phyloP scores from a whole-genome alignment of 1,140 invertebrate species.

The Sycobia sp. region DNA sequence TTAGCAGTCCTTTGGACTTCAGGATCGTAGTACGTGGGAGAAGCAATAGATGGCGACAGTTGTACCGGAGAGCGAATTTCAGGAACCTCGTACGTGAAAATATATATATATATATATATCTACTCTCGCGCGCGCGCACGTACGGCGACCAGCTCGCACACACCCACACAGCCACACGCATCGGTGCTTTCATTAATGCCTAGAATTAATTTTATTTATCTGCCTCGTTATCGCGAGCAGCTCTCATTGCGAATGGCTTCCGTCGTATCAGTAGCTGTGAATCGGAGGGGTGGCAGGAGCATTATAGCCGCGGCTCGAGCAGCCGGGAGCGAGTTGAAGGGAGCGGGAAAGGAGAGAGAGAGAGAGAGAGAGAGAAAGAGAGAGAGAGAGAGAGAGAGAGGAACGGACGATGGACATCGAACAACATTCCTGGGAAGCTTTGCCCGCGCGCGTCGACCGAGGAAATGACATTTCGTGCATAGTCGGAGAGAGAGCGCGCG shows the following conservation, averaged over 20 bases:
- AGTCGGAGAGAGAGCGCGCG: not conserved
- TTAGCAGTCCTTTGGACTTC: no score
- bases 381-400: no score
- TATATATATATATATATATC: no score
- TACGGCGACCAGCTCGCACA: not conserved
- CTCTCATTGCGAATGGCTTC: not conserved
- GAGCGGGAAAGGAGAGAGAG: no score
- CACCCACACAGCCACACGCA: not conserved
- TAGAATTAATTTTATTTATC: constrained; percentile 22
- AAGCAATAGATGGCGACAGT: constrained; percentile 11
- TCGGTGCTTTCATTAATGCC: not conserved
- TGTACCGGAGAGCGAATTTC: not conserved
- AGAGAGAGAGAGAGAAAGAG: no score
- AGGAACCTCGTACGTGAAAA: not conserved
- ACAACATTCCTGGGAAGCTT: not conserved
- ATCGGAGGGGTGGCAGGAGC: no score
- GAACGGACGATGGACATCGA: no score
- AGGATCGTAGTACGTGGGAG: not conserved
- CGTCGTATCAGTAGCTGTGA: not conserved
- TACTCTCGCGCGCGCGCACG: not conserved
- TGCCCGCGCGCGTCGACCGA: not conserved
- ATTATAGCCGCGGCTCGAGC: no score
- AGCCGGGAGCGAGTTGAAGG: no score
- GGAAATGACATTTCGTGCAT: constrained; percentile 14
- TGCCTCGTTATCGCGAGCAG: not conserved